Base-by-base conservation (phyloP, 2,888 invertebrate genomes). In the Andrena fulva region DNA sequence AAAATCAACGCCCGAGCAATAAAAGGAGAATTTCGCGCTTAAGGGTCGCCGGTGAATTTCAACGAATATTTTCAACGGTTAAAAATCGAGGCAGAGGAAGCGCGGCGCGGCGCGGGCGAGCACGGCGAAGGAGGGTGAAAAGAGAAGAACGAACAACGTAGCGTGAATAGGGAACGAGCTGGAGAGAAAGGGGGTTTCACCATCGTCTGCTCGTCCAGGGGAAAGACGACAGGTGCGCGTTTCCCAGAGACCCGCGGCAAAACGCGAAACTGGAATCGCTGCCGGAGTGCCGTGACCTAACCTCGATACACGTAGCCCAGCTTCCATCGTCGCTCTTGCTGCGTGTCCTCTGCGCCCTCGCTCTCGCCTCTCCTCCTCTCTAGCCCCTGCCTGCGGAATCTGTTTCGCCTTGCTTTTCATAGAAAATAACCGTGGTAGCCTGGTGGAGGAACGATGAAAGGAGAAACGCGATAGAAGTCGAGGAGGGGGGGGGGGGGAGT, bases 181-280 rank as follows among this genome's bases (percentile, higher is more conserved):
- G 78, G 60, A 50, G 73, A 60, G 81, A 80, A 87, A 78, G 54
- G 67, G 85, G 63, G 74, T 71, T 83, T 64, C 87, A 60, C 76
- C 84, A 89, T 88, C 88, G 88, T 87, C 89, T 89, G 86, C 85
- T 84, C 86, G 89, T 88, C 78, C 87, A 86, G 84, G 91, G 89
- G 90, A 92, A 92, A 91, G 91, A 91, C 87, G 91, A 86, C 93
- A 93, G 92, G 92, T 93, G 93, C 84, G 79, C 79, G 82, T 91
- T 93, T 93, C 92, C 92, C 93, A 93, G 92, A 89, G 89, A 91
- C 89, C 92, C 88, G 92, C 92, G 92, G 92, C 92, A 81, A 91
- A 92, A 92, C 91, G 89, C 89, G 90, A 90, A 91, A 91, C 89
- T 86, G 87, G 88, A 90, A 89, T 89, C 85, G 89, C 75, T 89